Percentiles rank a stretch among this genome's conserved stretches.
Evolutionary conservation across 2,113 vertebrate genomes (phyloP).

Genomic region (Alligator mississippiensis): DNA sequence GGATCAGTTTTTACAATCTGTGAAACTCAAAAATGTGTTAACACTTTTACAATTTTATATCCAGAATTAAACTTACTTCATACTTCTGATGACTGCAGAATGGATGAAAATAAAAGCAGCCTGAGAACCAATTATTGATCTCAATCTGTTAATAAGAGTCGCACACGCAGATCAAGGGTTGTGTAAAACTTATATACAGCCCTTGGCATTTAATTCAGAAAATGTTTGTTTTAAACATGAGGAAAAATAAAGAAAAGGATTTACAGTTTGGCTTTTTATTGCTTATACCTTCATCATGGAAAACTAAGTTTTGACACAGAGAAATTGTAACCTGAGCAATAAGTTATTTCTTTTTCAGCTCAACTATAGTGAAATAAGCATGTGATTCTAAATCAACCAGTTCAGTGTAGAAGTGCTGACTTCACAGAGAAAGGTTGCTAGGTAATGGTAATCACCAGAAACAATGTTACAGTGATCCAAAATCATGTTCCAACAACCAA

Average conservation of each 20-base stretch:
- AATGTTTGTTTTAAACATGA: not conserved
- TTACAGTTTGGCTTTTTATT: not conserved
- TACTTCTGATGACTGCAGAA: not conserved
- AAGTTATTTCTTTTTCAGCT: not conserved
- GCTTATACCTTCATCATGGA: not conserved
- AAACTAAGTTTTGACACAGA: not conserved
- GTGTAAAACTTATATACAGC: not conserved
- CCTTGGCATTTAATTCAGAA: not conserved
- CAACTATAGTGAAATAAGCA: not conserved
- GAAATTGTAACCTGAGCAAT: not conserved
- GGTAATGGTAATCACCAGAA: not conserved
- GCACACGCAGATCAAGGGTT: not conserved
- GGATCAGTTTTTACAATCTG: not conserved
- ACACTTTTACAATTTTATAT: not conserved
- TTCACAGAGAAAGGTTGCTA: not conserved
- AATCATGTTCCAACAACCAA: slow-evolving; percentile 8
- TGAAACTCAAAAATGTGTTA: not conserved
- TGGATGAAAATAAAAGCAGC: not conserved
- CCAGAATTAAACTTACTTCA: not conserved
- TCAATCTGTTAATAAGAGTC: not conserved
- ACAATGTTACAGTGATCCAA: not conserved
- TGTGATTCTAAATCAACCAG: not conserved
- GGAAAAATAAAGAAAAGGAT: not conserved
- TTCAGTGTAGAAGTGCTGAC: not conserved
- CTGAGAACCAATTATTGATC: not conserved